Evolutionary conservation across 2,797 vertebrate species (phyloP).

Genomic region (Phoeniculus purpureus): DNA sequence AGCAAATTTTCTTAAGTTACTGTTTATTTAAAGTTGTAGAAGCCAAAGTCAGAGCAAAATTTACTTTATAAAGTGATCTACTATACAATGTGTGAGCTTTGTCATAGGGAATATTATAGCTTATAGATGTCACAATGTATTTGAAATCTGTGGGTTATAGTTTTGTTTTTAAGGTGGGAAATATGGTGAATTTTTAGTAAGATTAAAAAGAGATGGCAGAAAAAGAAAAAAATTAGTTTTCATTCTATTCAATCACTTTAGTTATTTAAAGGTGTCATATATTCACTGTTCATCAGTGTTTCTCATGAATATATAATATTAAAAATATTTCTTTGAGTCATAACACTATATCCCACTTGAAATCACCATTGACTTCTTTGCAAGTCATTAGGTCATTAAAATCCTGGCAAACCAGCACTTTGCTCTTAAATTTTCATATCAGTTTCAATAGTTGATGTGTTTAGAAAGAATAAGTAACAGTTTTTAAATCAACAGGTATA

Average conservation of each 20-base stretch:
- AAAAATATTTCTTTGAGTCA: not conserved
- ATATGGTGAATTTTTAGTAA: not conserved
- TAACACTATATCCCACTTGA: not conserved
- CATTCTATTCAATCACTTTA: not conserved
- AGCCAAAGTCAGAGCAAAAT: not conserved
- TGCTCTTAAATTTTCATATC: not conserved
- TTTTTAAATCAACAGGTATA: conserved; percentile 17
- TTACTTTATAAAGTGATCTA: not conserved
- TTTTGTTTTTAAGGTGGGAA: not conserved
- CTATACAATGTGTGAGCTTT: not conserved
- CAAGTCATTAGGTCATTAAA: not conserved
- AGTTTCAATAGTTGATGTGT: not conserved
- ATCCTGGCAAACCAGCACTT: not conserved
- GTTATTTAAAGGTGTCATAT: not conserved
- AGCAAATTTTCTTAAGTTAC: not conserved
- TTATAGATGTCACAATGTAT: not conserved
- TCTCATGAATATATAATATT: not conserved
- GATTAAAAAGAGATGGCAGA: not conserved
- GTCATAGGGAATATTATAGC: not conserved
- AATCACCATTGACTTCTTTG: not conserved
- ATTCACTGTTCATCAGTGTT: not conserved
- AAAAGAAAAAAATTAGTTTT: not conserved
- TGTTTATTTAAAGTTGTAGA: not conserved
- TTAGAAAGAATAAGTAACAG: not conserved
- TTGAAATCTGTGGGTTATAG: not conserved